A percentile compares a stretch with the other conserved stretches of the same genome.
These are phyloP conservation scores for Spilogale gracilis DNA, from an alignment of 2,113 vertebrate genomes.

Conservation along the genomic window DNA sequence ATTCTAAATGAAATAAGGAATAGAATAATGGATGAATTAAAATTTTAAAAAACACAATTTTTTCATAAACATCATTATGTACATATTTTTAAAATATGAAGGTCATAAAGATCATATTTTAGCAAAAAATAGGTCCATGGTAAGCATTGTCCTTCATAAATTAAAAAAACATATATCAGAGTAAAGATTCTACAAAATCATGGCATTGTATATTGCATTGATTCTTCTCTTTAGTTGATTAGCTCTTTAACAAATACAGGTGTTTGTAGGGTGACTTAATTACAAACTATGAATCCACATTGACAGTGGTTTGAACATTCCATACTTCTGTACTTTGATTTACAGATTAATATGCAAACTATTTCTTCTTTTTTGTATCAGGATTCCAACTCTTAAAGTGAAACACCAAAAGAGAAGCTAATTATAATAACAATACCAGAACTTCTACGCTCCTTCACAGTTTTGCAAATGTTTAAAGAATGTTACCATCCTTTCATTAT, in stretches of 20 bases:
- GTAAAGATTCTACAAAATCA: not conserved
- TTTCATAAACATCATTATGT: not conserved
- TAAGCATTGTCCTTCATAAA: not conserved
- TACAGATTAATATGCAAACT: not conserved
- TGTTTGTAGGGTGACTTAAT: not conserved
- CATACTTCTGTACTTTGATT: not conserved
- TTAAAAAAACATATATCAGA: not conserved
- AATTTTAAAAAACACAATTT: not conserved
- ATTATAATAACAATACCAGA: not conserved
- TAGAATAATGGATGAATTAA: not conserved
- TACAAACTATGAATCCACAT: not conserved
- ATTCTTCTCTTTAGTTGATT: not conserved
- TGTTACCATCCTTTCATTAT: not conserved
- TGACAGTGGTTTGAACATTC: not conserved
- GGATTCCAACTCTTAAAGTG: not conserved
- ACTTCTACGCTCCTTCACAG: not conserved
- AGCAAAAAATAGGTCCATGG: not conserved
- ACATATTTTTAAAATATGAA: not conserved
- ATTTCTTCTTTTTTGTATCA: not conserved
- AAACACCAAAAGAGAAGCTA: not conserved
- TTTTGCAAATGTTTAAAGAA: not conserved
- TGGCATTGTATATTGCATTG: not conserved
- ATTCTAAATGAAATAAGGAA: not conserved
- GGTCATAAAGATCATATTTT: not conserved
- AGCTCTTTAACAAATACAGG: not conserved